phyloP scores from a whole-genome alignment of 2,113 vertebrate species.

The Nothobranchius kuhntae region DNA sequence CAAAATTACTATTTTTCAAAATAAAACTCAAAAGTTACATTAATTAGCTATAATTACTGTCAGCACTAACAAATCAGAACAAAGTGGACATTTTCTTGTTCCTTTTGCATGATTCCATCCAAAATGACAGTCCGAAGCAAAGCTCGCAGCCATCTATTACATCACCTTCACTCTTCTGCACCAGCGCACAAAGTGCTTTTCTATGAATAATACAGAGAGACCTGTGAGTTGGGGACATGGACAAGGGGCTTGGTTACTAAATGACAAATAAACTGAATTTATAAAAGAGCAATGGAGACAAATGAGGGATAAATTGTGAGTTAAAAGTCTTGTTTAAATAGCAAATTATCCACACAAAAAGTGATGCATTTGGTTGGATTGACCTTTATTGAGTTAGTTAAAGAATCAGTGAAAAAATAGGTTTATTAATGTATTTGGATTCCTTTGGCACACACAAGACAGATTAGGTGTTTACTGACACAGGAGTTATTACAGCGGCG shows the following conservation, averaged over 20 bases:
- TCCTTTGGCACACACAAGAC: neutral
- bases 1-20: neutral
- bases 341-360: slow-evolving; percentile 38
- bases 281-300: neutral
- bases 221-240: slow-evolving; percentile 34
- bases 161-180: slow-evolving; percentile 72
- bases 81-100: slow-evolving; percentile 16
- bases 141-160: slow-evolving; percentile 62
- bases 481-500: slow-evolving; percentile 4
- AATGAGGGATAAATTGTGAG: neutral
- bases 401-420: neutral
- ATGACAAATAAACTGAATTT: slow-evolving; percentile 16
- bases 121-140: slow-evolving; percentile 50
- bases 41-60: slow-evolving; percentile 18
- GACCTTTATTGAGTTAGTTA: slow-evolving; percentile 54
- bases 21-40: neutral
- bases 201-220: slow-evolving; percentile 76
- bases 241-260: slow-evolving; percentile 37
- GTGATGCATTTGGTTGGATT: neutral
- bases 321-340: neutral
- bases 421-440: neutral
- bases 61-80: slow-evolving; percentile 32
- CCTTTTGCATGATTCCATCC: slow-evolving; percentile 55
- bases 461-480: slow-evolving; percentile 1
- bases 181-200: slow-evolving; percentile 72